Percentiles rank a stretch among this genome's conserved stretches.
Evolutionary conservation across 2,797 vertebrate genomes (phyloP).

Genomic region (Sternotherus odoratus): DNA sequence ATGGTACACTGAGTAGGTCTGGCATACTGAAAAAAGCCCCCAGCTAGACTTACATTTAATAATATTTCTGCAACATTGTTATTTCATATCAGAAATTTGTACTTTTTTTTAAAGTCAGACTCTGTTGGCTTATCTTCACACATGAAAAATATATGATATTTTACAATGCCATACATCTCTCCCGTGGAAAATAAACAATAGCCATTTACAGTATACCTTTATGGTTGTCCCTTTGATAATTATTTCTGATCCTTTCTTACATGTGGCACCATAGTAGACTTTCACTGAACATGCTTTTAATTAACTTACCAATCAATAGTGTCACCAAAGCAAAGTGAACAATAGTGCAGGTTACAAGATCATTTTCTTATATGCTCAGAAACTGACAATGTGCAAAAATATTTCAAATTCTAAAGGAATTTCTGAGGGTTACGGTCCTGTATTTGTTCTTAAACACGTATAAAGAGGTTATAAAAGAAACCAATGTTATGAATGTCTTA

Average conservation of each 20-base stretch:
- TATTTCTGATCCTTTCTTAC: conserved; percentile 57
- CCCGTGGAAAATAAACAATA: conserved; percentile 39
- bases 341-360: conserved; percentile 3
- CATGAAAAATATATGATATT: conserved; percentile 14
- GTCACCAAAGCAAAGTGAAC: conserved; percentile 18
- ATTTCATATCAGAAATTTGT: neutral
- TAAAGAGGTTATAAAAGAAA: conserved; percentile 36
- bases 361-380: conserved; percentile 17
- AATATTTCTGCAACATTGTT: neutral
- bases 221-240: conserved; percentile 22
- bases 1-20: neutral
- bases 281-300: conserved; percentile 45
- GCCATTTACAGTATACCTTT: conserved; percentile 1
- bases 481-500: conserved; percentile 18
- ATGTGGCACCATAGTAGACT: conserved; percentile 38
- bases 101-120: conserved; percentile 9
- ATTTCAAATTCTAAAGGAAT: conserved; percentile 4
- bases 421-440: neutral
- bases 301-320: conserved; percentile 35
- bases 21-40: neutral
- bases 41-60: neutral
- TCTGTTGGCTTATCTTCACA: conserved; percentile 5
- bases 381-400: conserved; percentile 1
- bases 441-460: conserved; percentile 34
- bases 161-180: conserved; percentile 3